Percentiles rank a stretch among this genome's conserved stretches.
These are phyloP conservation scores for Stigmatopora nigra DNA, from an alignment of 2,113 vertebrate genomes.

Conservation along the genomic window DNA sequence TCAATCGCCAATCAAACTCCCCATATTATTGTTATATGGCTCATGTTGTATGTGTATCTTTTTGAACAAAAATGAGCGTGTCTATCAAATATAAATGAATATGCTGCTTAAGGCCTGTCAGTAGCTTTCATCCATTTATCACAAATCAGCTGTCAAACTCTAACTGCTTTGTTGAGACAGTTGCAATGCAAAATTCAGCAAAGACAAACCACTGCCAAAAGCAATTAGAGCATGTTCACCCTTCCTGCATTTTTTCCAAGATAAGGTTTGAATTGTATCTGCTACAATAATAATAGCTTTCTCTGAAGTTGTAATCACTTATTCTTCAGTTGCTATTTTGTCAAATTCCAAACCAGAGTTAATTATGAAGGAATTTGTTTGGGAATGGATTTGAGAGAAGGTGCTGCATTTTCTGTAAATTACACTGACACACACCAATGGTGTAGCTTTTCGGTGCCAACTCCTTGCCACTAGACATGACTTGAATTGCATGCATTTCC, in stretches of 20 bases:
- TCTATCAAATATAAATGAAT: neutral
- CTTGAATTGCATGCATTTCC: too few relatives aligned
- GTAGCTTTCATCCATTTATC: slow-evolving; percentile 6
- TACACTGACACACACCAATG: too few relatives aligned
- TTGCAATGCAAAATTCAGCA: slow-evolving; percentile 26
- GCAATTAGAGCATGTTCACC: slow-evolving; percentile 16
- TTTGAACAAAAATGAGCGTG: slow-evolving; percentile 1
- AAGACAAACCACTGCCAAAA: slow-evolving; percentile 32
- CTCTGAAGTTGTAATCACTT: slow-evolving; percentile 11
- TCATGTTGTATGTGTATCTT: neutral
- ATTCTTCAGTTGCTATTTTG: slow-evolving; percentile 16
- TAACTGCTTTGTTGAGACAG: slow-evolving; percentile 11
- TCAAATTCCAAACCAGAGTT: slow-evolving; percentile 17
- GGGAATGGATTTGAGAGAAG: neutral
- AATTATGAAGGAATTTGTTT: slow-evolving; percentile 26
- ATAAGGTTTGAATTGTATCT: slow-evolving; percentile 3
- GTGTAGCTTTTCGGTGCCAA: too few relatives aligned
- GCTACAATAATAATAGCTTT: slow-evolving; percentile 20
- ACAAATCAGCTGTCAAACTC: slow-evolving; percentile 8
- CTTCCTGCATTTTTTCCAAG: slow-evolving; percentile 15
- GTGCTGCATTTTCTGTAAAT: too few relatives aligned
- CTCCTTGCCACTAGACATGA: too few relatives aligned
- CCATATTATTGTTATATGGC: neutral
- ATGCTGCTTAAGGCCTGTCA: neutral
- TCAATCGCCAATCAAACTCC: slow-evolving; percentile 4